These are phyloP conservation scores for Drosophila imparisetae DNA, from an alignment of 2,888 invertebrate genomes.

Conservation along the genomic window DNA sequence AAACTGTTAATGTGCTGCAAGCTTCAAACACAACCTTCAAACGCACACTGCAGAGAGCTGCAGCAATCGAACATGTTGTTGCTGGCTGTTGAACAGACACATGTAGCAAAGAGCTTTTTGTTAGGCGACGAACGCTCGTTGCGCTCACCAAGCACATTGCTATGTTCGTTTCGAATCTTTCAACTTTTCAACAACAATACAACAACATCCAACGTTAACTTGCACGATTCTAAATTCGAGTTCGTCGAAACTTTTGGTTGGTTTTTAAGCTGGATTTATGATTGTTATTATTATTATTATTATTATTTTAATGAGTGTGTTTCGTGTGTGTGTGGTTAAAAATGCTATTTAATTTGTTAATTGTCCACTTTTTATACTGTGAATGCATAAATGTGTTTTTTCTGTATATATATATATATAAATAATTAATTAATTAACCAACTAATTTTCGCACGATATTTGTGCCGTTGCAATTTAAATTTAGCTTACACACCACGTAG, in stretches of 20 bases:
- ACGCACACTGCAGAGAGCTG: background rate
- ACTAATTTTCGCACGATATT: conserved; percentile 38
- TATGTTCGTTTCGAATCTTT: background rate
- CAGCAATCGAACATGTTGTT: background rate
- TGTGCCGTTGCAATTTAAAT: conserved; percentile 52
- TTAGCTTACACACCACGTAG: conserved; percentile 19
- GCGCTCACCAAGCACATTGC: too few relatives aligned
- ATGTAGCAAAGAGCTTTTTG: background rate
- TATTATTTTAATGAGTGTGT: background rate
- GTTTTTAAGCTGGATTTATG: background rate
- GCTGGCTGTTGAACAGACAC: background rate
- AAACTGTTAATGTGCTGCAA: background rate
- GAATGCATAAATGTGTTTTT: conserved; percentile 47
- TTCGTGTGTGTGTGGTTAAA: background rate
- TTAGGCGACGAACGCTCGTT: background rate
- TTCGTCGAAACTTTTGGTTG: background rate
- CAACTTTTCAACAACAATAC: background rate
- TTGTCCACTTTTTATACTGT: conserved; percentile 17
- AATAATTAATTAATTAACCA: conserved; percentile 26
- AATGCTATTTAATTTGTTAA: conserved; percentile 5
- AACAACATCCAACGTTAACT: background rate
- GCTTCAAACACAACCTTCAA: background rate
- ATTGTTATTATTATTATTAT: background rate
- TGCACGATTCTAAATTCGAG: background rate
- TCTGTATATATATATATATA: background rate